A percentile compares a stretch with the other conserved stretches of the same genome.
These are phyloP conservation scores for Sipha maydis DNA, from an alignment of 2,888 invertebrate species.

Conservation along the genomic window DNA sequence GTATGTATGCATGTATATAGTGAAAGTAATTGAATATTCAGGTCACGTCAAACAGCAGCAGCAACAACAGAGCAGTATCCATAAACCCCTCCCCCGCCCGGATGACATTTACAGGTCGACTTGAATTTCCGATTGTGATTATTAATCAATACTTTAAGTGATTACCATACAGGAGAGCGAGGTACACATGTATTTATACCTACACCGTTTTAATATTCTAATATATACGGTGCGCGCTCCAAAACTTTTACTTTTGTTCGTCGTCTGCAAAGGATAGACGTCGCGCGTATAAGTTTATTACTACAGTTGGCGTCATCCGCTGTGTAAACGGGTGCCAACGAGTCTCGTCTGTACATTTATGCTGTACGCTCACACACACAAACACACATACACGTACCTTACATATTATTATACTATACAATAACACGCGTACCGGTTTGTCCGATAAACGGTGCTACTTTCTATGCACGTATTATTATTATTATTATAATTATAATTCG, in stretches of 20 bases:
- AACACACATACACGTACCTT: background rate
- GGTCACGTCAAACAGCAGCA: slow-evolving; percentile 28
- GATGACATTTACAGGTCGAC: slow-evolving; percentile 1
- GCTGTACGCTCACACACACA: background rate
- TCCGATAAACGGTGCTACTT: slow-evolving; percentile 32
- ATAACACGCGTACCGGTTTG: slow-evolving; percentile 7
- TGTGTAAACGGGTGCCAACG: slow-evolving; percentile 38
- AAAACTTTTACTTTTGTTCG: slow-evolving; percentile 41
- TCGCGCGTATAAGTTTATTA: no score
- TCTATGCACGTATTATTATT: background rate
- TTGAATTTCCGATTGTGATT: background rate
- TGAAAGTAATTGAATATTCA: slow-evolving; percentile 51
- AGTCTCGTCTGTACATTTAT: slow-evolving; percentile 1
- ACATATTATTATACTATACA: background rate
- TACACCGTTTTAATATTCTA: background rate
- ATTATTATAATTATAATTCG: slow-evolving; percentile 12
- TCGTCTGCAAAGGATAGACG: background rate
- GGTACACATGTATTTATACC: background rate
- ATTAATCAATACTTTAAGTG: background rate
- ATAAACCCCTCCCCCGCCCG: background rate
- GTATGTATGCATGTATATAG: background rate
- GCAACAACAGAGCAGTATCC: background rate
- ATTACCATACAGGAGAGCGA: background rate
- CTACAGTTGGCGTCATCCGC: background rate
- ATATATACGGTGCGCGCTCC: background rate